Percentiles rank a stretch among this genome's conserved stretches.
Conservation (phyloP, 2,888 invertebrate genomes). For the Metalampra italica region DNA sequence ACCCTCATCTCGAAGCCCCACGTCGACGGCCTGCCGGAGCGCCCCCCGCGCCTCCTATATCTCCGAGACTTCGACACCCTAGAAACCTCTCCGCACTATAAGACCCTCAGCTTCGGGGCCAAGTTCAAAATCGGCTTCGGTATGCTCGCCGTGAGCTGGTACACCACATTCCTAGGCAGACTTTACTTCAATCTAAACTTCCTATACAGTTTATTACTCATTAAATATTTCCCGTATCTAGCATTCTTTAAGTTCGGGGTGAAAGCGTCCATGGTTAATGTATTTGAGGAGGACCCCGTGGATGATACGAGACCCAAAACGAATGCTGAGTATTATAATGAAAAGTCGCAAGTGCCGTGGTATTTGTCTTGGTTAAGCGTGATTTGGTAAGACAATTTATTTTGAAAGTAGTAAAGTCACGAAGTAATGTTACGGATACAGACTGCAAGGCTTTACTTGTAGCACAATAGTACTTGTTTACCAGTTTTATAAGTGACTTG, state of each 20-base stretch:
- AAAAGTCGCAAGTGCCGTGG: constrained; percentile 35
- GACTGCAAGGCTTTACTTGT: no score
- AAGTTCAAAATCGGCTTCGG: constrained; percentile 43
- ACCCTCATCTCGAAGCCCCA: constrained; percentile 37
- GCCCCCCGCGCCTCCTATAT: constrained; percentile 45
- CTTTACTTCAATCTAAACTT: constrained; percentile 80
- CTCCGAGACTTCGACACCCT: constrained; percentile 58
- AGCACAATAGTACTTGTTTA: no score
- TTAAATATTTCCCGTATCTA: constrained; percentile 83
- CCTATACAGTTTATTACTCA: constrained; percentile 77
- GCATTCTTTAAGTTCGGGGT: constrained; percentile 83
- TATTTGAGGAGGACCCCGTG: constrained; percentile 63
- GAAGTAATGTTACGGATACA: no score
- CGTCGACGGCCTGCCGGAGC: constrained; percentile 39
- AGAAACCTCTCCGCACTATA: constrained; percentile 63
- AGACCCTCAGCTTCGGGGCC: constrained; percentile 40
- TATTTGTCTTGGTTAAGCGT: constrained; percentile 34
- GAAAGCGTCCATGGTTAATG: constrained; percentile 78
- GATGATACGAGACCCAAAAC: constrained; percentile 48
- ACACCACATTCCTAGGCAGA: constrained; percentile 73
- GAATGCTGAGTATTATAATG: constrained; percentile 48
- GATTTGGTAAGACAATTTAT: constrained; percentile 32
- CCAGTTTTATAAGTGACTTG: no score
- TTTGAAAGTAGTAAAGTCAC: no score
- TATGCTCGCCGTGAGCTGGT: constrained; percentile 34